Evolutionary conservation across 2,797 vertebrate species (phyloP).

Genomic region (Macropodus opercularis): DNA sequence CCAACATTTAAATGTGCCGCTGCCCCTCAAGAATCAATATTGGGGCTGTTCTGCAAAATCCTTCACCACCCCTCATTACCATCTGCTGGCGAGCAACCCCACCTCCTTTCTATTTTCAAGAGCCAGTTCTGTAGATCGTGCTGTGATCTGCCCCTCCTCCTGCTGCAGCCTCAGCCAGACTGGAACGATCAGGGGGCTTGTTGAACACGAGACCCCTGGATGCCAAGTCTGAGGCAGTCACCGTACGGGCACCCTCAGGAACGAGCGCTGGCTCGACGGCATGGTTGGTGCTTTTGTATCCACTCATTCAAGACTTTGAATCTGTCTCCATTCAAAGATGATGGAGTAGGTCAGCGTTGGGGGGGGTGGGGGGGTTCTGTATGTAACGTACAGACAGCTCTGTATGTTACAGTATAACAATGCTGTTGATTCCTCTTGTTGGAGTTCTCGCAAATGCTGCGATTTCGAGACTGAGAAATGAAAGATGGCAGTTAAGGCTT

Average conservation of each 20-base stretch:
- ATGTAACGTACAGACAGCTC: constrained; percentile 57
- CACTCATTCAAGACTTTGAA: constrained; percentile 57
- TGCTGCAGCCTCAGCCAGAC: constrained; percentile 47
- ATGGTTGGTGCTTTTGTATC: constrained; percentile 60
- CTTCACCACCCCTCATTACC: constrained; percentile 69
- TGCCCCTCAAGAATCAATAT: constrained; percentile 58
- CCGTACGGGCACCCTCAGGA: constrained; percentile 56
- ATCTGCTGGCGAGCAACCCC: constrained; percentile 45
- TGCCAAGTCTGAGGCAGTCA: constrained; percentile 46
- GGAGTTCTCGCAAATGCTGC: constrained; percentile 41
- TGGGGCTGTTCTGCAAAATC: constrained; percentile 59
- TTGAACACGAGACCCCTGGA: constrained; percentile 72
- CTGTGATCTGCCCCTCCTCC: constrained; percentile 14
- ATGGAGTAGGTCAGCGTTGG: constrained; percentile 47
- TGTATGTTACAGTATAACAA: constrained; percentile 37
- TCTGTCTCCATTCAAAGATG: constrained; percentile 52
- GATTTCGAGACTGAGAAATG: constrained; percentile 53
- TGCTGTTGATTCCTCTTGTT: constrained; percentile 40
- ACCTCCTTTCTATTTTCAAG: constrained; percentile 54
- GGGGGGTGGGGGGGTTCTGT: too few species aligned
- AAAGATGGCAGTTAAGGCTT: constrained; percentile 41
- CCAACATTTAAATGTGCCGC: constrained; percentile 75
- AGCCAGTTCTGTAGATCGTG: constrained; percentile 45
- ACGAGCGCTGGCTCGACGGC: constrained; percentile 39
- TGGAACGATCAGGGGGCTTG: constrained; percentile 65